phyloP scores from a whole-genome alignment of 1,140 invertebrate genomes.

The Orchestia grillus region DNA sequence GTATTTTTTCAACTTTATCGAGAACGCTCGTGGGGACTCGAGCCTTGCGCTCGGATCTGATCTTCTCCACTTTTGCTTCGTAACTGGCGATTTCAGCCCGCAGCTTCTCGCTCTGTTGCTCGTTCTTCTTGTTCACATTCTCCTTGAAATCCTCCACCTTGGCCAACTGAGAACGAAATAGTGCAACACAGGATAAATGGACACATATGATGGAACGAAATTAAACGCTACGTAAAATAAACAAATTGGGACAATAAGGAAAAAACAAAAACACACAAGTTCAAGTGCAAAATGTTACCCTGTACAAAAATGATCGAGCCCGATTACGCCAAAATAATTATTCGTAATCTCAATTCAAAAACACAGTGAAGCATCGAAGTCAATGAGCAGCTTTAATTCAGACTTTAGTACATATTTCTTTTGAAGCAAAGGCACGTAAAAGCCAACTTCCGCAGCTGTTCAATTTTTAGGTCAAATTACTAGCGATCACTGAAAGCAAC shows the following conservation, averaged over 20 bases:
- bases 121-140: conserved; percentile 66
- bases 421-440: too few species aligned
- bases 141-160: conserved; percentile 61
- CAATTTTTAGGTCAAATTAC: too few species aligned
- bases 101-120: conserved; percentile 60
- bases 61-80: conserved; percentile 63
- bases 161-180: conserved; percentile 59
- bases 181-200: conserved; percentile 51
- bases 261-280: background rate
- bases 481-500: too few species aligned
- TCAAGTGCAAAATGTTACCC: background rate
- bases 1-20: conserved; percentile 62
- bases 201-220: background rate
- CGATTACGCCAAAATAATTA: background rate
- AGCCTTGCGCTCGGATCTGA: conserved; percentile 60
- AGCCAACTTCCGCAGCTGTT: too few species aligned
- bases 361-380: background rate
- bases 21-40: conserved; percentile 38
- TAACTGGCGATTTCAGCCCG: conserved; percentile 60
- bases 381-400: background rate
- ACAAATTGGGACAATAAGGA: background rate
- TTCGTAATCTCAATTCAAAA: background rate
- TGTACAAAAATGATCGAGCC: background rate
- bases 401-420: background rate
- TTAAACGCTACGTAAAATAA: background rate